Percentiles rank a stretch among this genome's conserved stretches.
phyloP scores from a whole-genome alignment of 2,113 vertebrate species.

The Oreochromis aureus region DNA sequence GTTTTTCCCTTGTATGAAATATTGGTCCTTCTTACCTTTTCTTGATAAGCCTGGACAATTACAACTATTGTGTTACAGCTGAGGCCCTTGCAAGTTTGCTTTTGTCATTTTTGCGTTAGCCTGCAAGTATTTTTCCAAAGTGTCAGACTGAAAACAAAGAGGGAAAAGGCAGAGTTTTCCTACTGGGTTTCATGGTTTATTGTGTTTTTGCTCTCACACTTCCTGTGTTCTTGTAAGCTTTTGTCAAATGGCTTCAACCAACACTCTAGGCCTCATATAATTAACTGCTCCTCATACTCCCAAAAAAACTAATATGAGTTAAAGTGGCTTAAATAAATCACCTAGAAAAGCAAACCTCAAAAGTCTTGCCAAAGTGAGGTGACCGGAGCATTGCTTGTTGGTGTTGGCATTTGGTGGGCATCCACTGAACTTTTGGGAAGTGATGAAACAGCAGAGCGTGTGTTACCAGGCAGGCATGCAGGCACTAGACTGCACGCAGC shows the following conservation, averaged over 20 bases:
- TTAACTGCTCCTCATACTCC: slow-evolving; percentile 35
- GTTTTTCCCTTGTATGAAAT: slow-evolving; percentile 48
- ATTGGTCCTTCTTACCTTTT: slow-evolving; percentile 37
- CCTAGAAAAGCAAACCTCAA: background rate
- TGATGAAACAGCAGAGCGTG: slow-evolving; percentile 29
- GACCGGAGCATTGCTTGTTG: slow-evolving; percentile 41
- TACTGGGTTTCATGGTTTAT: background rate
- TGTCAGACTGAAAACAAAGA: background rate
- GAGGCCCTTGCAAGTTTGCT: background rate
- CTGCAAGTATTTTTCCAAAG: slow-evolving; percentile 6
- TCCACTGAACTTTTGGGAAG: slow-evolving; percentile 45
- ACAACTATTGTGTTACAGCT: slow-evolving; percentile 34
- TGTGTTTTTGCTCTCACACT: background rate
- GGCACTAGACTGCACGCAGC: background rate
- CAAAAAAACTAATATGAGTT: background rate
- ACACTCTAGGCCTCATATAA: slow-evolving; percentile 6
- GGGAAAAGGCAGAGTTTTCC: background rate
- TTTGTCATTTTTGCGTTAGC: background rate
- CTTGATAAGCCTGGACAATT: slow-evolving; percentile 44
- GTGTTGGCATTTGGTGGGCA: slow-evolving; percentile 43
- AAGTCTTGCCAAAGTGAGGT: slow-evolving; percentile 1
- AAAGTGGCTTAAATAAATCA: slow-evolving; percentile 16
- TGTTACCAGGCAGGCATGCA: slow-evolving; percentile 4
- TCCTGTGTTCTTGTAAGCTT: slow-evolving; percentile 31
- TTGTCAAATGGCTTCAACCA: slow-evolving; percentile 3